A percentile compares a stretch with the other conserved stretches of the same genome.
phyloP scores from a whole-genome alignment of 2,797 vertebrate genomes.

The Sebastes hubbsi region DNA sequence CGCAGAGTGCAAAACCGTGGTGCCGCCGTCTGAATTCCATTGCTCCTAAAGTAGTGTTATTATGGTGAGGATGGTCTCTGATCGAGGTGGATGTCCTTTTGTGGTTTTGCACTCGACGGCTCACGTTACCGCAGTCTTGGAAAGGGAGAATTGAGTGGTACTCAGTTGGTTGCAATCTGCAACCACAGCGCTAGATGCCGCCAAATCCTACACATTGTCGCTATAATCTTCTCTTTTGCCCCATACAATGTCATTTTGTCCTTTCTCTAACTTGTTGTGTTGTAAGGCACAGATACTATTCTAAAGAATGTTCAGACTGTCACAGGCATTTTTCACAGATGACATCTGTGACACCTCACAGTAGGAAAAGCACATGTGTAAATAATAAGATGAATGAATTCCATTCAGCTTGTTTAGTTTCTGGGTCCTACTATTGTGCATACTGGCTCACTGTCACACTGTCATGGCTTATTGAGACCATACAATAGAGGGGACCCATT shows the following conservation, averaged over 20 bases:
- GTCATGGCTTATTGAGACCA: background rate
- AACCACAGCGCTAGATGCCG: too few relatives aligned
- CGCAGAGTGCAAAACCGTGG: too few relatives aligned
- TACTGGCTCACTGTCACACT: background rate
- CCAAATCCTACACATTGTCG: too few relatives aligned
- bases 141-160: too few relatives aligned
- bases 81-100: too few relatives aligned
- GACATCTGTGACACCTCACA: background rate
- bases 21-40: too few relatives aligned
- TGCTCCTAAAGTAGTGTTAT: too few relatives aligned
- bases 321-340: background rate
- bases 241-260: background rate
- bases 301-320: background rate
- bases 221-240: background rate
- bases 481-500: background rate
- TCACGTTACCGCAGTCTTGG: too few relatives aligned
- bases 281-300: background rate
- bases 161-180: too few relatives aligned
- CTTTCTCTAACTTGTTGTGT: background rate
- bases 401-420: background rate
- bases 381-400: conserved; percentile 6
- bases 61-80: too few relatives aligned
- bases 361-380: background rate
- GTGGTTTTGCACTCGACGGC: background rate
- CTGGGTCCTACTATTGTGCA: background rate